These are phyloP conservation scores for Spodoptera picta DNA, from an alignment of 2,888 invertebrate species.

Conservation along the genomic window DNA sequence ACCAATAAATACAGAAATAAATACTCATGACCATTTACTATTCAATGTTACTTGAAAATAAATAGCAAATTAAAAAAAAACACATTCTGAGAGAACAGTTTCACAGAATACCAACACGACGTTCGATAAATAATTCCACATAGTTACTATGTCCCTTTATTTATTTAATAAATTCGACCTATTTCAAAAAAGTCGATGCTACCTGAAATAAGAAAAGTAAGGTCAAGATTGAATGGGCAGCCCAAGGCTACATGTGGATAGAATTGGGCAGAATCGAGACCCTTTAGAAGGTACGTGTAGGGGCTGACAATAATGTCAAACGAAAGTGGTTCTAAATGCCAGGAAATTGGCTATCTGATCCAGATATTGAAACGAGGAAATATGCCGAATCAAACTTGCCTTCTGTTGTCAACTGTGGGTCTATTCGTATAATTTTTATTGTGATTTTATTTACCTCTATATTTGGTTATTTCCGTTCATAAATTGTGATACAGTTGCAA, in stretches of 20 bases:
- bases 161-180: slow-evolving; percentile 35
- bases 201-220: slow-evolving; percentile 25
- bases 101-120: no score
- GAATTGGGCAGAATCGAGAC: slow-evolving; percentile 31
- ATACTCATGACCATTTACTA: no score
- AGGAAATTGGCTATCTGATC: slow-evolving; percentile 50
- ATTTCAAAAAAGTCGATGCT: slow-evolving; percentile 20
- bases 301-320: slow-evolving; percentile 32
- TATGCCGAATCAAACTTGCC: slow-evolving; percentile 28
- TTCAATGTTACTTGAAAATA: no score
- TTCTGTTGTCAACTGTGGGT: slow-evolving; percentile 9
- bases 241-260: slow-evolving; percentile 38
- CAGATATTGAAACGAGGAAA: slow-evolving; percentile 36
- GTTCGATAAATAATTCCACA: slow-evolving; percentile 37
- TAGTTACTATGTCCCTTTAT: slow-evolving; percentile 28
- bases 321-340: slow-evolving; percentile 31
- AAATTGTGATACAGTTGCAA: no score
- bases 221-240: slow-evolving; percentile 44
- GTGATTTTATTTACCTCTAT: background rate
- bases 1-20: no score
- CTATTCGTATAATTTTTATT: background rate
- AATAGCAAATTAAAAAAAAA: no score
- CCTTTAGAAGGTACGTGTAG: slow-evolving; percentile 27
- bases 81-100: no score
- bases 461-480: no score